Evolutionary conservation across 2,797 vertebrate genomes (phyloP).

Genomic region (Euthynnus affinis): DNA sequence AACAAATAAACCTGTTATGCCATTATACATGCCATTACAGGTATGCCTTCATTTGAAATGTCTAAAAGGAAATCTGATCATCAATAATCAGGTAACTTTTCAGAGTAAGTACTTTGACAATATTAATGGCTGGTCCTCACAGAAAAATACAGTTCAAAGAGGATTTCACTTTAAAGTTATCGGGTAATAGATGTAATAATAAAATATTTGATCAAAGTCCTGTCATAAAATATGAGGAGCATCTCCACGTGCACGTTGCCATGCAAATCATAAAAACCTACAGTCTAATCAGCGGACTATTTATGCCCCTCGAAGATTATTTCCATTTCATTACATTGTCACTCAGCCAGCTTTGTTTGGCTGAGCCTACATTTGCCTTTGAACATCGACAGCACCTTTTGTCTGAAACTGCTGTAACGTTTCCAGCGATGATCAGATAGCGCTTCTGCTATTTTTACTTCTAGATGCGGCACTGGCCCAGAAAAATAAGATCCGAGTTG

Average conservation of each 20-base stretch:
- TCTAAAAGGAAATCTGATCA: neutral
- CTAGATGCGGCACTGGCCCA: conserved; percentile 69
- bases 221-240: conserved; percentile 14
- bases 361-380: conserved; percentile 65
- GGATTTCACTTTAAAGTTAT: neutral
- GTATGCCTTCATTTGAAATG: neutral
- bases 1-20: too few species aligned
- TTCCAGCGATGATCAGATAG: conserved; percentile 72
- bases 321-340: conserved; percentile 61
- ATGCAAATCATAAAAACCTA: conserved; percentile 31
- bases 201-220: conserved; percentile 11
- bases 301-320: conserved; percentile 43
- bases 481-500: conserved; percentile 71
- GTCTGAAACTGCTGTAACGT: conserved; percentile 70
- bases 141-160: conserved; percentile 10
- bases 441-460: conserved; percentile 75
- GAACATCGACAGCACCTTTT: conserved; percentile 71
- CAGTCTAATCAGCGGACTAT: conserved; percentile 30
- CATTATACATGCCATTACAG: neutral
- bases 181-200: conserved; percentile 7
- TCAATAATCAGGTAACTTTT: conserved; percentile 1
- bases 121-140: neutral
- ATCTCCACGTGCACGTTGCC: neutral
- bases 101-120: neutral
- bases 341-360: conserved; percentile 66